phyloP scores from a whole-genome alignment of 2,797 vertebrate species.

The Pangasius sanitwongsei region DNA sequence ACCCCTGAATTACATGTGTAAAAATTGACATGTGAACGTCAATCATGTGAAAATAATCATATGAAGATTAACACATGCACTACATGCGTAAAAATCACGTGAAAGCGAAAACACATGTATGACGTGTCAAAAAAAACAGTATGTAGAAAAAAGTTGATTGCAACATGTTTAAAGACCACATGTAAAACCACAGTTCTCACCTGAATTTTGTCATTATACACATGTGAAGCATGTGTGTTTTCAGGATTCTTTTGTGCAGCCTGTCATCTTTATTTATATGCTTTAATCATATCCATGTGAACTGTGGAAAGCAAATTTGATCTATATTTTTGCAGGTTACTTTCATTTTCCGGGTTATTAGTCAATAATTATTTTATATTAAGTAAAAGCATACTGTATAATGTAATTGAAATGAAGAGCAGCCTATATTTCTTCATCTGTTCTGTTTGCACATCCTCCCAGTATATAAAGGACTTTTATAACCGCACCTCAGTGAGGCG shows the following conservation, averaged over 20 bases:
- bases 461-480: constrained; percentile 92
- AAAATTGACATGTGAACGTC: neutral
- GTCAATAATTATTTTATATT: neutral
- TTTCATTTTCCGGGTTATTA: neutral
- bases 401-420: neutral
- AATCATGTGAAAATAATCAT: no score
- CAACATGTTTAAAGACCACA: no score
- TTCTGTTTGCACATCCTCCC: constrained; percentile 24
- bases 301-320: neutral
- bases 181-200: no score
- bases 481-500: constrained; percentile 77
- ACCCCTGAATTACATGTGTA: neutral
- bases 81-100: neutral
- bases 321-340: neutral
- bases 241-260: neutral
- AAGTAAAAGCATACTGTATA: neutral
- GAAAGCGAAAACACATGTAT: no score
- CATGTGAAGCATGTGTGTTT: neutral
- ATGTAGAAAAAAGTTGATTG: no score
- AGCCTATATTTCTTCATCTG: neutral
- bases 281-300: neutral
- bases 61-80: no score
- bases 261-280: neutral
- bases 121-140: neutral
- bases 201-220: neutral